These are phyloP conservation scores for Pterobdella sp. DNA, from an alignment of 2,888 invertebrate genomes.

Conservation along the genomic window DNA sequence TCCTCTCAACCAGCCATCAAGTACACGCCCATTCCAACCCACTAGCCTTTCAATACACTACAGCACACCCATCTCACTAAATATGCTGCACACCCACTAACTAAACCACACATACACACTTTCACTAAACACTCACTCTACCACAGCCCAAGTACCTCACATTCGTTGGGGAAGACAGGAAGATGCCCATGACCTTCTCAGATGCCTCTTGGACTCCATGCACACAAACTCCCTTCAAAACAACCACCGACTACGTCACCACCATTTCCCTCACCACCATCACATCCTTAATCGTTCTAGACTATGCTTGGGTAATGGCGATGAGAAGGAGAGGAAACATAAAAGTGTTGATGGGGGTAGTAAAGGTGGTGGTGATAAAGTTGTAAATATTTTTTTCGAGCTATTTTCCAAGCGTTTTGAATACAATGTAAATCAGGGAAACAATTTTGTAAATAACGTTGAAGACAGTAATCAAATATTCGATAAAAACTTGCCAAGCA, in stretches of 20 bases:
- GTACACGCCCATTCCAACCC: too few relatives aligned
- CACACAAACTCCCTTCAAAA: conserved; percentile 48
- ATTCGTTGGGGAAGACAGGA: conserved; percentile 85
- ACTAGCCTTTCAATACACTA: too few relatives aligned
- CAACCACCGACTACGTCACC: background rate
- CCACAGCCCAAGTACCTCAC: conserved; percentile 63
- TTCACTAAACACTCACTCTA: background rate
- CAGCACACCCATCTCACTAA: too few relatives aligned
- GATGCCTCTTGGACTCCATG: conserved; percentile 88
- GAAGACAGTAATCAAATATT: background rate
- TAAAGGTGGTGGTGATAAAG: too few relatives aligned
- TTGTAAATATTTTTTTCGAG: too few relatives aligned
- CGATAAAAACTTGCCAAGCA: background rate
- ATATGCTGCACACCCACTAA: background rate
- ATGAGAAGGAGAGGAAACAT: too few relatives aligned
- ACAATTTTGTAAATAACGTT: background rate
- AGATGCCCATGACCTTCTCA: conserved; percentile 92
- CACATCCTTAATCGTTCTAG: background rate
- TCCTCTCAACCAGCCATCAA: too few relatives aligned
- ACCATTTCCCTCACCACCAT: conserved; percentile 8
- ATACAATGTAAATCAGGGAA: too few relatives aligned
- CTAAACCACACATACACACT: conserved; percentile 1
- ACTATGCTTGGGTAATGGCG: too few relatives aligned
- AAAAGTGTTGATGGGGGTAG: too few relatives aligned
- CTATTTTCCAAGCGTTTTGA: too few relatives aligned